Conservation (phyloP, 2,113 vertebrate species). For the Oreocharis arfaki region DNA sequence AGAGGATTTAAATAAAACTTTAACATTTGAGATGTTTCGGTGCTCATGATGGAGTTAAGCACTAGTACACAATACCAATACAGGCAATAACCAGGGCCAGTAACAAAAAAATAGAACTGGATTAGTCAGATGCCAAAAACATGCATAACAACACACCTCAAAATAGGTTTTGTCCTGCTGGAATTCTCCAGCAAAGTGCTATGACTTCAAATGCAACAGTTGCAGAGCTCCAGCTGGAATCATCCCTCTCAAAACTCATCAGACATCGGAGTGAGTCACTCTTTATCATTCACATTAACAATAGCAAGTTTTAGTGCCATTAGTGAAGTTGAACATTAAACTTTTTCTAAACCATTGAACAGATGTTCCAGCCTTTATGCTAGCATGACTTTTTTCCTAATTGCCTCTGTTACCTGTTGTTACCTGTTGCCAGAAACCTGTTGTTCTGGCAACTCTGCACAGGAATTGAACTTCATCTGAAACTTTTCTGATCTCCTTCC, state of each 20-base stretch:
- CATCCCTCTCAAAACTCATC: constrained; percentile 56
- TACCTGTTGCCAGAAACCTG: not conserved
- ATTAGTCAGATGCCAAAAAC: constrained; percentile 61
- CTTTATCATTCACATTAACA: constrained; percentile 37
- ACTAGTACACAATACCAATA: not conserved
- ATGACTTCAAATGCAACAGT: constrained; percentile 63
- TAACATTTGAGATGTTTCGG: constrained; percentile 34
- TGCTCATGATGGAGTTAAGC: not conserved
- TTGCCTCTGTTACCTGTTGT: not conserved
- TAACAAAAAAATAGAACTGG: constrained; percentile 24
- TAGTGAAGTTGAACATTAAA: constrained; percentile 64
- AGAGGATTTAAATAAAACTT: constrained; percentile 33
- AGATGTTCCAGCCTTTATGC: constrained; percentile 43
- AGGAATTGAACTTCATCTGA: not conserved
- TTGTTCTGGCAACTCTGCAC: not conserved
- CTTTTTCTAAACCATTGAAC: constrained; percentile 58
- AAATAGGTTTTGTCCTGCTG: constrained; percentile 45
- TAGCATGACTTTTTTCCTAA: constrained; percentile 34
- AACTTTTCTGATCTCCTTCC: not conserved
- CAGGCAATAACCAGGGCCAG: not conserved
- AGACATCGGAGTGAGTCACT: constrained; percentile 67
- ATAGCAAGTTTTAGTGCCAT: constrained; percentile 63
- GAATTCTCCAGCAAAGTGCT: constrained; percentile 36
- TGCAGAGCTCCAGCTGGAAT: constrained; percentile 65
- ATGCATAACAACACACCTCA: constrained; percentile 17